Percentiles rank a stretch among this genome's conserved stretches.
These are phyloP conservation scores for Eucera pruinosa DNA, from an alignment of 2,888 invertebrate genomes.

Conservation along the genomic window DNA sequence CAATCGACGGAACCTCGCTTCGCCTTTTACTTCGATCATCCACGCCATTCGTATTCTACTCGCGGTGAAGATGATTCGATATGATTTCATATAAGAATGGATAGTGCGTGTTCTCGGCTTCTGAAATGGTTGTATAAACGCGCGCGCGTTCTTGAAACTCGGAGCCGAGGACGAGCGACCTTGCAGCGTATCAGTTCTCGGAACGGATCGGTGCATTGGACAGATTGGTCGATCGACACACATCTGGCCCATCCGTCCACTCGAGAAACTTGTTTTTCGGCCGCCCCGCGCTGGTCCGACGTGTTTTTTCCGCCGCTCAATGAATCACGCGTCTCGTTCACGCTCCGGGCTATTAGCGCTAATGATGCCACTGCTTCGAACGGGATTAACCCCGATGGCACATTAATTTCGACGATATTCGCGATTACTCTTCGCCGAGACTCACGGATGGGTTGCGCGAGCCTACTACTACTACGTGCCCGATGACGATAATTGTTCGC, in stretches of 20 bases:
- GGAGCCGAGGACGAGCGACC: neutral
- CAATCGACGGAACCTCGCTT: no score
- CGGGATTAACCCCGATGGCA: slow-evolving; percentile 7
- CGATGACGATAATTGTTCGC: slow-evolving; percentile 28
- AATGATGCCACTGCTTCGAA: slow-evolving; percentile 9
- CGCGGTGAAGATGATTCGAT: no score
- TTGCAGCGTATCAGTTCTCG: slow-evolving; percentile 2
- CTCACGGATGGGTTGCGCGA: neutral
- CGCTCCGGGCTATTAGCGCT: slow-evolving; percentile 8
- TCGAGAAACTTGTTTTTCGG: slow-evolving; percentile 58
- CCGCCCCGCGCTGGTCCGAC: slow-evolving; percentile 19
- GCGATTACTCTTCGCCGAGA: neutral
- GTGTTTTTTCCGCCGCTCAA: slow-evolving; percentile 18
- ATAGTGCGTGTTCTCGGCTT: neutral
- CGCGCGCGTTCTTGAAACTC: neutral
- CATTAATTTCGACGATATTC: neutral
- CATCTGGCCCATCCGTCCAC: slow-evolving; percentile 43
- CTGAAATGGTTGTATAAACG: neutral
- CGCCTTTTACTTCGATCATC: no score
- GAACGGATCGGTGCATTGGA: slow-evolving; percentile 38
- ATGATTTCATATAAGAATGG: no score
- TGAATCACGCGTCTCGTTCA: slow-evolving; percentile 40
- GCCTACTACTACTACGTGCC: no score
- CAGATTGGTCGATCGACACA: slow-evolving; percentile 25
- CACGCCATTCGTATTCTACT: no score